Evolutionary conservation across 2,113 vertebrate genomes (phyloP), one percentile per base, ranked within the genome.

Genomic region (Pachycephala philippinensis): DNA sequence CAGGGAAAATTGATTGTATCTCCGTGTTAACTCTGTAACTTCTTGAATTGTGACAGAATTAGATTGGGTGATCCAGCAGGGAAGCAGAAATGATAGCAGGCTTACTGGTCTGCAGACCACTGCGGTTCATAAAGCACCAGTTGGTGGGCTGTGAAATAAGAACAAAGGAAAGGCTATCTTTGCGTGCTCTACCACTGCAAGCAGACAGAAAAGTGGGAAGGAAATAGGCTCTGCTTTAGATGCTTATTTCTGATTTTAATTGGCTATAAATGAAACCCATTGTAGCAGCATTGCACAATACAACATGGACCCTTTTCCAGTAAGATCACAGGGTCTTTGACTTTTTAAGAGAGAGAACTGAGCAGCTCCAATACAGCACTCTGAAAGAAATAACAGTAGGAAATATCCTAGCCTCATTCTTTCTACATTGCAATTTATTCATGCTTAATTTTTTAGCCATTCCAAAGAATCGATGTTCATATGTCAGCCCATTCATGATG

Each of bases 241-340:
- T 84, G 28, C 54, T 70, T 89, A 81, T 75, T 92, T 92, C 74
- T 94, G 12, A 37, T 95, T 95, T 88, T 92, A 94, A 90, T 88
- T 90, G n/a, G 60, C 47, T 92, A 9, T 84, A 95, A 89, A 64
- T 81, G 54, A 84, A 96, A 84, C 37, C 31, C 33, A 2, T 74
- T 92, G 61, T 75, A 45, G 65, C 40, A 83, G 79, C 47, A 66
- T 30, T 45, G 42, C 23, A 74, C 37, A 87, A 50, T 81, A 33
- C 35, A 53, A 31, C 0, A 1, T 53, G 39, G 60, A 59, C 42
- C 70, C 45, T 72, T 75, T 84, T 59, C 54, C 50, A 23, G 12
- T 77, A 57, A 74, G 50, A 94, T 86, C 66, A 65, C 28, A 22
- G 50, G 20, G 31, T 44, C 37, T 95, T 80, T 92, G 54, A 69